These are phyloP conservation scores for Nephrocerus scutellatus DNA, from an alignment of 2,888 invertebrate species.

Conservation along the genomic window DNA sequence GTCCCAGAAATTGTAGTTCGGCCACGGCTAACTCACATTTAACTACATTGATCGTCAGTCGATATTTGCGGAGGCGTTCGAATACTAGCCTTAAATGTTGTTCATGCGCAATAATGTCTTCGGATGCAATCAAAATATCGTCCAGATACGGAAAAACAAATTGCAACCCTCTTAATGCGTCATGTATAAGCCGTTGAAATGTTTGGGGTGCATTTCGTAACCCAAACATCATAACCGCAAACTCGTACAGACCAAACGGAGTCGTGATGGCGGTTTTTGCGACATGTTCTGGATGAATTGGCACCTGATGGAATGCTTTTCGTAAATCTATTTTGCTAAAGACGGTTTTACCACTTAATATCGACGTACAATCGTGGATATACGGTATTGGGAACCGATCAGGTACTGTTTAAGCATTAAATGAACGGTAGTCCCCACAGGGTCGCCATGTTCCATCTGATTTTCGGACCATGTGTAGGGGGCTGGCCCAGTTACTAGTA, in stretches of 20 bases:
- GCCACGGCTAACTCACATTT: constrained; percentile 32
- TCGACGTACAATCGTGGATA: constrained; percentile 25
- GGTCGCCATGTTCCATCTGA: background rate
- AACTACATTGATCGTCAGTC: constrained; percentile 25
- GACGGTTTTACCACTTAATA: constrained; percentile 22
- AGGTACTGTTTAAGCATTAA: constrained; percentile 1
- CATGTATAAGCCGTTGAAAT: constrained; percentile 35
- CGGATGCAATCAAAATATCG: constrained; percentile 9
- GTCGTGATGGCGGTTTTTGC: constrained; percentile 19
- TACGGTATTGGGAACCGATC: constrained; percentile 26
- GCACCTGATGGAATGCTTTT: constrained; percentile 37
- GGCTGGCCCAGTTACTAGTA: constrained; percentile 38
- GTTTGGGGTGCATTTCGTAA: constrained; percentile 34
- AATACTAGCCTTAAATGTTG: constrained; percentile 16
- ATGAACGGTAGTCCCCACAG: background rate
- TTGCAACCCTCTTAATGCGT: constrained; percentile 10
- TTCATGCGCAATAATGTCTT: constrained; percentile 11
- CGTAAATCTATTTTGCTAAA: constrained; percentile 27
- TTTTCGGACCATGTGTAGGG: constrained; percentile 28
- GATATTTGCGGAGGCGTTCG: constrained; percentile 2
- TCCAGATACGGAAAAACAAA: constrained; percentile 3
- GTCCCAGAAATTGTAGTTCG: constrained; percentile 6
- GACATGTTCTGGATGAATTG: constrained; percentile 23
- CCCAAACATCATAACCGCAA: constrained; percentile 32
- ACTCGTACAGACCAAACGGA: constrained; percentile 36